A percentile compares a stretch with the other conserved stretches of the same genome.
These are phyloP conservation scores for Oncorhynchus kisutch DNA, from an alignment of 2,113 vertebrate species.

Conservation along the genomic window DNA sequence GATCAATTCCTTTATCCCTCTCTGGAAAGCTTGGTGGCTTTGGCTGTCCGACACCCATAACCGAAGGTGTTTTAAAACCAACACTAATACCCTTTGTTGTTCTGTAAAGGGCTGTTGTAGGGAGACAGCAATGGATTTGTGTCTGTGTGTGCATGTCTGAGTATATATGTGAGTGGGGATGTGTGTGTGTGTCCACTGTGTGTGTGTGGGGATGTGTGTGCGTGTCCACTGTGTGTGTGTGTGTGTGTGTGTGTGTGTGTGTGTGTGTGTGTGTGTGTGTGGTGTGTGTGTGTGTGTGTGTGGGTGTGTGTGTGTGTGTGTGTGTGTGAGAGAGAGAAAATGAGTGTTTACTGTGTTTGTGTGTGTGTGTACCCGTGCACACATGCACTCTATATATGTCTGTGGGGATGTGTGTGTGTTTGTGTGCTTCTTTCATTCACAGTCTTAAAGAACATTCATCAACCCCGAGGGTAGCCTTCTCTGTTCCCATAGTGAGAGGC, in stretches of 20 bases:
- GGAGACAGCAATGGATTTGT: conserved; percentile 56
- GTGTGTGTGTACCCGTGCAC: too few relatives aligned
- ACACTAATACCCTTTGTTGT: conserved; percentile 67
- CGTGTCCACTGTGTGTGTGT: background rate
- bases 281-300: background rate
- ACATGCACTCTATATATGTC: conserved; percentile 35
- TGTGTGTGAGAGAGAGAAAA: background rate
- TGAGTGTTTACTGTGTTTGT: too few relatives aligned
- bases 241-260: background rate
- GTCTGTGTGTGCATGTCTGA: background rate
- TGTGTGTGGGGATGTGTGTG: too few relatives aligned
- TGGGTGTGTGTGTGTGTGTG: background rate
- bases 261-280: background rate
- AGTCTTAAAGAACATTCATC: too few relatives aligned
- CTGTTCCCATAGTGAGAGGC: too few relatives aligned
- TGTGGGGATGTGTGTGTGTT: conserved; percentile 26
- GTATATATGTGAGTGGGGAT: too few relatives aligned
- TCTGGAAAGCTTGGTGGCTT: conserved; percentile 40
- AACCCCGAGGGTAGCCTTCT: too few relatives aligned
- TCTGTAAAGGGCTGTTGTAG: conserved; percentile 57
- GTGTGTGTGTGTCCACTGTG: background rate
- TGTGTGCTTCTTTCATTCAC: conserved; percentile 34
- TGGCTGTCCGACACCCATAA: conserved; percentile 55
- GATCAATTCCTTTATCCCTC: conserved; percentile 56
- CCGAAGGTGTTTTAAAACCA: conserved; percentile 62